Conservation (phyloP, 2,113 vertebrate species). For the Microtus ochrogaster region DNA sequence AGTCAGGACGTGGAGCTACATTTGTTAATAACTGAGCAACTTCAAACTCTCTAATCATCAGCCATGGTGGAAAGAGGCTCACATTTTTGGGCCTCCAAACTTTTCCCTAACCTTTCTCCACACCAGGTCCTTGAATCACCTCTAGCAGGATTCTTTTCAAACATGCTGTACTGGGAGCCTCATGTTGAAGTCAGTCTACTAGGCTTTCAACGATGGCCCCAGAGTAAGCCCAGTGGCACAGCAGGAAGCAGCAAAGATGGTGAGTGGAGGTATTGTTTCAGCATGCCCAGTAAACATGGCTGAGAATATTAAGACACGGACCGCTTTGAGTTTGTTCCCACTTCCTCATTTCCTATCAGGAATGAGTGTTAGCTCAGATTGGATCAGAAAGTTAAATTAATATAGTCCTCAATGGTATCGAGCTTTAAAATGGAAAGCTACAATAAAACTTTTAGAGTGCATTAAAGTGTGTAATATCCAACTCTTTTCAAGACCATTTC, state of each 20-base stretch:
- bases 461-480: conserved; percentile 30
- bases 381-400: conserved; percentile 35
- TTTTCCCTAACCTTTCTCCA: background rate
- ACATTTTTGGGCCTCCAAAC: no score
- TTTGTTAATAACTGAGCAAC: no score
- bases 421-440: conserved; percentile 36
- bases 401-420: conserved; percentile 1
- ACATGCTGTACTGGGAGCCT: conserved; percentile 31
- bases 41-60: no score
- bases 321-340: conserved; percentile 2
- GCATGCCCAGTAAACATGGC: background rate
- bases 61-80: no score
- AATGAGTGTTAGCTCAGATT: conserved; percentile 17
- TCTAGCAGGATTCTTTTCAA: conserved; percentile 57
- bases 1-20: no score
- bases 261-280: background rate
- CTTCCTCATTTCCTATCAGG: conserved; percentile 43
- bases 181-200: conserved; percentile 44
- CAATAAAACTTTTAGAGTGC: conserved; percentile 54
- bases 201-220: conserved; percentile 8
- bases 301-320: background rate
- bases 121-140: conserved; percentile 45
- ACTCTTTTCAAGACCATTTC: conserved; percentile 53
- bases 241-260: background rate
- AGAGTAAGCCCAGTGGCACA: conserved; percentile 5